Conservation (phyloP, 2,888 invertebrate genomes). For the Eupithecia subfuscata region DNA sequence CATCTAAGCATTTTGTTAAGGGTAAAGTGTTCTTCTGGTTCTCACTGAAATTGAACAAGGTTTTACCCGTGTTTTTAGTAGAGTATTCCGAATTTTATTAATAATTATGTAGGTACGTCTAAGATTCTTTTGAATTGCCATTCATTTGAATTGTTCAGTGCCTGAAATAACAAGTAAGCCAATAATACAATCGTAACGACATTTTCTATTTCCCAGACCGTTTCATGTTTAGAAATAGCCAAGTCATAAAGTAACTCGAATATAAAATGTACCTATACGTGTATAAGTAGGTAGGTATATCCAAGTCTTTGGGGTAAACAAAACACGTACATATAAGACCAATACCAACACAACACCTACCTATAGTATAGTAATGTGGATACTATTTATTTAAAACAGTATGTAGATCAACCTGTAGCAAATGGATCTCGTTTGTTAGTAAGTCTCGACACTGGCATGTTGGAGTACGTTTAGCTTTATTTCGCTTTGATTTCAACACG, state of each 20-base stretch:
- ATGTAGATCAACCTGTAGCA: constrained; percentile 7
- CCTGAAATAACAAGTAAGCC: background rate
- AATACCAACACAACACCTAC: background rate
- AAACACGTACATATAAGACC: background rate
- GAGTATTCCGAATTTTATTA: background rate
- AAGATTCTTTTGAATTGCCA: background rate
- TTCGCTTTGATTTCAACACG: constrained; percentile 1
- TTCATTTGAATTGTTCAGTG: background rate
- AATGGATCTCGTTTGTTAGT: background rate
- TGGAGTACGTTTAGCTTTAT: background rate
- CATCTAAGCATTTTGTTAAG: background rate
- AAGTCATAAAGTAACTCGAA: background rate
- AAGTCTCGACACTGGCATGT: background rate
- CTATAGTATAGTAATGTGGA: background rate
- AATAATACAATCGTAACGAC: background rate
- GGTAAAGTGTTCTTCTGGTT: constrained; percentile 14
- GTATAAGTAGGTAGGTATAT: background rate
- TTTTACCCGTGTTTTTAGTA: background rate
- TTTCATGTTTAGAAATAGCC: constrained; percentile 1
- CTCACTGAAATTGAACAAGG: constrained; percentile 11
- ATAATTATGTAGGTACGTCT: background rate
- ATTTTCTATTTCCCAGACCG: background rate
- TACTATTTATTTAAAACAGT: background rate
- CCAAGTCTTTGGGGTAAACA: background rate
- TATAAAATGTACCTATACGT: background rate